Base-by-base conservation (phyloP, 2,113 vertebrate genomes). In the Pandion haliaetus region DNA sequence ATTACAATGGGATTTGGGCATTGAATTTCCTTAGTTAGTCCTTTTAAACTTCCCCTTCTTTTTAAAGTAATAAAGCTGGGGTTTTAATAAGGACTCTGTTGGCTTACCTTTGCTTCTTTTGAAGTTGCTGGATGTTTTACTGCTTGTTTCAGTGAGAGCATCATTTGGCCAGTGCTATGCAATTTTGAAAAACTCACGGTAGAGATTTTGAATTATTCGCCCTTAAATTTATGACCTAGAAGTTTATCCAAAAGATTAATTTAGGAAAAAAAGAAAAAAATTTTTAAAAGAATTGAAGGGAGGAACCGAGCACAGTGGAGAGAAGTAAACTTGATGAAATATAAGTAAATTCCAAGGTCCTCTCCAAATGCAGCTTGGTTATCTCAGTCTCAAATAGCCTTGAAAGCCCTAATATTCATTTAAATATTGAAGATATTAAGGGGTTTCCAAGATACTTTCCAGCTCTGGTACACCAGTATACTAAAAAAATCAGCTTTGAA, bases 1-100 rank as follows among this genome's bases (percentile, higher is more conserved):
- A 97, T 95, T 94, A 91, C 96, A 96, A 96, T 95, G 66, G 91
- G 84, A 95, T 84, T 88, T 93, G 77, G 18, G 70, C 78, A 90
- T 55, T 94, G 94, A 95, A 94, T 95, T 95, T 94, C 88, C 57
- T 85, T 66, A 57, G 78, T 69, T 76, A 93, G 88, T 88, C 80
- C 69, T 95, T 95, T 95, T 80, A 95, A 84, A 95, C 28, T 86
- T 93, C 73, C 61, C 25, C 21, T 86, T 82, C 80, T 95, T 95
- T 96, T 71, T 72, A 82, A 91, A 95, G 54, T 92, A 89, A 86
- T 95, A 79, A 90, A 85, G 89, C 34, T 94, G 58, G 28, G 8
- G 38, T 66, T 83, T 94, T 97, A 85, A 65, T 95, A 90, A 85
- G 73, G 63, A 55, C 34, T 84, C 31, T 57, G 47, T 58, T 94